phyloP scores from a whole-genome alignment of 2,888 invertebrate species.

The Cantharis rustica region DNA sequence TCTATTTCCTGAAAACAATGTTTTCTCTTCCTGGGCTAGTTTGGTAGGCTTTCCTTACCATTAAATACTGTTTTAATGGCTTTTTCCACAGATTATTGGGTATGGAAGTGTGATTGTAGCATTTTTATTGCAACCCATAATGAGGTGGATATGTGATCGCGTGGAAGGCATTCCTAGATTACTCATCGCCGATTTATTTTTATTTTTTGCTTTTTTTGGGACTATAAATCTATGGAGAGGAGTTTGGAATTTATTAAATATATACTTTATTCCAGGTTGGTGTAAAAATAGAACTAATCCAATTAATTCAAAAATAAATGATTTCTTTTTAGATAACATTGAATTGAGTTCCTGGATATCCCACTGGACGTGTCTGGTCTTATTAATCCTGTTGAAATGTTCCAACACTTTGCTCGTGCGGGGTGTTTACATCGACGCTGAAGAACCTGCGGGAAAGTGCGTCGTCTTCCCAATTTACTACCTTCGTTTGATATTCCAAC shows the following conservation, averaged over 20 bases:
- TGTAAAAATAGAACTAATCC: too few relatives aligned
- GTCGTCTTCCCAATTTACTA: slow-evolving; percentile 86
- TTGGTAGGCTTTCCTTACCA: slow-evolving; percentile 71
- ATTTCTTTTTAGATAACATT: slow-evolving; percentile 62
- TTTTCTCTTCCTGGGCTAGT: slow-evolving; percentile 76
- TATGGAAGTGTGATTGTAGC: slow-evolving; percentile 74
- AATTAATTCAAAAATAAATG: too few relatives aligned
- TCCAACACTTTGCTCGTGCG: slow-evolving; percentile 86
- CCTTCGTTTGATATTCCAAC: slow-evolving; percentile 75
- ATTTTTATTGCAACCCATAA: slow-evolving; percentile 75
- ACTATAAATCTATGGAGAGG: slow-evolving; percentile 90
- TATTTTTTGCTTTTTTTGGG: slow-evolving; percentile 76
- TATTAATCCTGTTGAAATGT: slow-evolving; percentile 80
- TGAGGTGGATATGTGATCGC: slow-evolving; percentile 72
- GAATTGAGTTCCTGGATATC: slow-evolving; percentile 82
- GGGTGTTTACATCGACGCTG: slow-evolving; percentile 87
- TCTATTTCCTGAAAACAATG: slow-evolving; percentile 72
- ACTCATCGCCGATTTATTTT: slow-evolving; percentile 75
- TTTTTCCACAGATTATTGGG: slow-evolving; percentile 65
- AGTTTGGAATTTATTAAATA: slow-evolving; percentile 80
- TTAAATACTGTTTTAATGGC: not conserved
- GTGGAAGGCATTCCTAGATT: slow-evolving; percentile 70
- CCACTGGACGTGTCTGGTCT: slow-evolving; percentile 72
- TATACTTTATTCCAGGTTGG: slow-evolving; percentile 77
- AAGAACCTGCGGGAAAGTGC: slow-evolving; percentile 81